phyloP scores from a whole-genome alignment of 2,888 invertebrate species.

The Bugulina stolonifera region DNA sequence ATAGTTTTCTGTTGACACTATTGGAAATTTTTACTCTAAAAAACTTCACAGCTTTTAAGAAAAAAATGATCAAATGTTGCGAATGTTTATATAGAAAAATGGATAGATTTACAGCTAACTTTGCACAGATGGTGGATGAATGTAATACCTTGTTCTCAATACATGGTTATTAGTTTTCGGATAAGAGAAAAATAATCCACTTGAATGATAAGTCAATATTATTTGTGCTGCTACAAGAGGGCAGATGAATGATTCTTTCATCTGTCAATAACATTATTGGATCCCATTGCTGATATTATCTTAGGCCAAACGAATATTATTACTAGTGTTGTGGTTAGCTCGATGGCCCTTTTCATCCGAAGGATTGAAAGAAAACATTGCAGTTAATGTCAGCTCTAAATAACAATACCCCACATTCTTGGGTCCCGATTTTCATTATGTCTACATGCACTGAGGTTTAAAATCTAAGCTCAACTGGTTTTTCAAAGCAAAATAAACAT shows the following conservation, averaged over 20 bases:
- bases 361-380: not conserved
- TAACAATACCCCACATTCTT: not conserved
- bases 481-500: slow-evolving; percentile 1
- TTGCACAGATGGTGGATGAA: too few species aligned
- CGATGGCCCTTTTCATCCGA: not conserved
- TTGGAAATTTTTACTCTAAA: too few species aligned
- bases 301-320: not conserved
- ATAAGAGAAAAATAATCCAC: not conserved
- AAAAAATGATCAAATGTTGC: too few species aligned
- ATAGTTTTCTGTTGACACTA: too few species aligned
- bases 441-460: not conserved
- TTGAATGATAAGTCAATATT: not conserved
- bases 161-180: not conserved
- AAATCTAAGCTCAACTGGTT: slow-evolving; percentile 9
- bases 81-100: too few species aligned
- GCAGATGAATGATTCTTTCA: not conserved
- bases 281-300: not conserved
- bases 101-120: too few species aligned
- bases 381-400: not conserved
- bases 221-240: not conserved
- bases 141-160: too few species aligned
- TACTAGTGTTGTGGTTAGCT: not conserved
- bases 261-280: not conserved
- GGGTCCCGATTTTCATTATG: not conserved
- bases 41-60: too few species aligned